Evolutionary conservation across 2,113 vertebrate species (phyloP), one percentile per base, ranked within the genome.

Genomic region (Crotalus horridus): DNA sequence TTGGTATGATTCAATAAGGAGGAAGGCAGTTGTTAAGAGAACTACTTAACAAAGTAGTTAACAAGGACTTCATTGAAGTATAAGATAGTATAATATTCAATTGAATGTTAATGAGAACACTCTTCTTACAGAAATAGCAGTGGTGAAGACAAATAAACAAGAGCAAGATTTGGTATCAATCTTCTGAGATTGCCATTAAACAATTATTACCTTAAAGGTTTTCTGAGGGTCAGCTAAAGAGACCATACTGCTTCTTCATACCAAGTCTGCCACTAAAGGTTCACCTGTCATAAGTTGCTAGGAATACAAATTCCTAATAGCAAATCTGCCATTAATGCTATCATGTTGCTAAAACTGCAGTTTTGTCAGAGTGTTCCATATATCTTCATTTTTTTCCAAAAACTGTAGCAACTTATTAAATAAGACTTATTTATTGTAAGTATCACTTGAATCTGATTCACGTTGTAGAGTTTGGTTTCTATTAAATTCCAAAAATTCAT

Each of bases 191-290:
- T 91, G 64, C 64, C 89, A 26, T 6, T 1, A 51, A 46, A 46
- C 13, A 93, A 91, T 55, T n/a, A 24, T 21, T 7, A 9, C 69
- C 92, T 90, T 89, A 29, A 85, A 90, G 69, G 74, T 91, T 89
- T 64, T 61, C 69, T 93, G 91, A 94, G 85, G 59, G 90, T 86
- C 53, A 54, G 59, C 74, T 53, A 64, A 93, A 93, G 54, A 93
- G 81, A 87, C 56, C 85, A 20, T 88, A 61, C 90, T 46, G 69
- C 55, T 91, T 91, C 9, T 91, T 87, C 6, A 89, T 87, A 64
- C 89, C 93, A n/a, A 23, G 85, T 74, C 43, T 91, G 94, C 88
- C 8, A 9, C 91, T 61, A 94, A 51, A 89, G 48, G 88, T 85
- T 54, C 3, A 85, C n/a, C 86, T 39, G 23, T 51, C 59, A 29